Base-by-base conservation (phyloP, 1,140 invertebrate genomes). In the Liolophura sinensis region DNA sequence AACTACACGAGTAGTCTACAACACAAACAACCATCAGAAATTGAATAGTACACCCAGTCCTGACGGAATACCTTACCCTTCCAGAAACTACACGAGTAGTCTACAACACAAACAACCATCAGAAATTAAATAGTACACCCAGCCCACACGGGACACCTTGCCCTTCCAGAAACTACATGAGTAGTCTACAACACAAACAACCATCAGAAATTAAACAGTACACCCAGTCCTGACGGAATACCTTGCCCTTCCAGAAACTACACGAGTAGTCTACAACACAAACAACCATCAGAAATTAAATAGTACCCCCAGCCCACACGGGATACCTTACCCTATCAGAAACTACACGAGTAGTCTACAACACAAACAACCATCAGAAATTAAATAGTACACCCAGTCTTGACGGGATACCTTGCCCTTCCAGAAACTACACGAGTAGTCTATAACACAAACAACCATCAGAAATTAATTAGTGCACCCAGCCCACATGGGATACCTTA, bases 151-250 rank as follows among this genome's bases (percentile, higher is more conserved):
- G 7, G 95, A 95, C 69, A 97, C 85, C 80, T 90, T 90, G 46
- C 92, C 90, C 85, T 94, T 95, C 90, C 93, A 93, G 79, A 93
- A 96, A 79, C 94, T 96, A 79, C 77, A 89, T 84, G 81, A 83
- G 71, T 85, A 86, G 76, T 87, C 79, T 86, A 40, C 12, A 58
- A 57, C 27, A 16, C n/a, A 64, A 4, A 55, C 1, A 27, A 64
- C n/a, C 20, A 22, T 46, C 3, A 24, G n/a, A 3, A 54, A 54
- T 7, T 54, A 54, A 58, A 24, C 15, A 58, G 82, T 98, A 99
- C 74, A 99, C 86, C 91, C 95, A 96, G 50, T 97, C 97, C 88
- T 94, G 96, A 51, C 92, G 86, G 5, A 96, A 96, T 68, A 98
- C 86, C 81, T 91, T 91, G 27, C 92, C 91, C 85, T 95, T 96